Evolutionary conservation across 2,888 invertebrate species (phyloP).

Genomic region (Acrobasis suavella): DNA sequence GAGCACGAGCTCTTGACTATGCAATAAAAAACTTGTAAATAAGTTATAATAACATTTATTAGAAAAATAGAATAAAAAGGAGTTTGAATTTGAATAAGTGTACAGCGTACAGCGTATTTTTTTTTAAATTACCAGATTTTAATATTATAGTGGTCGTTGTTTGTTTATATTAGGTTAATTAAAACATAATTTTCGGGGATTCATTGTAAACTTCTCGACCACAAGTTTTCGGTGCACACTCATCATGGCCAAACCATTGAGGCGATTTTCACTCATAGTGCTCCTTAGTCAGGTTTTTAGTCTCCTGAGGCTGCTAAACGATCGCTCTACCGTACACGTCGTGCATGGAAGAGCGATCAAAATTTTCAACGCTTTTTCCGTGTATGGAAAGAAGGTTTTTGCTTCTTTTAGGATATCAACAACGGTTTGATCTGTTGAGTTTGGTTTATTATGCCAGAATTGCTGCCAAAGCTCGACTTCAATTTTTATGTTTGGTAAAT

Average conservation of each 20-base stretch:
- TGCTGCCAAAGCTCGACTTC: slow-evolving; percentile 29
- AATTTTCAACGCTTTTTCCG: slow-evolving; percentile 29
- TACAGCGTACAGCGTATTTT: too few relatives aligned
- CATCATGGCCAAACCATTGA: slow-evolving; percentile 21
- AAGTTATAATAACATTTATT: too few relatives aligned
- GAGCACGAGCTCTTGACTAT: too few relatives aligned
- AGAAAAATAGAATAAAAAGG: too few relatives aligned
- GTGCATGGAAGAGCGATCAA: slow-evolving; percentile 24
- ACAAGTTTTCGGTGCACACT: neutral
- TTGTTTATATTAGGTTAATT: too few relatives aligned
- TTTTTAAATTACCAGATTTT: too few relatives aligned
- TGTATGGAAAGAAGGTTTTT: slow-evolving; percentile 28
- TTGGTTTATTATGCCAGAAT: slow-evolving; percentile 27
- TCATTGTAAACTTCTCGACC: too few relatives aligned
- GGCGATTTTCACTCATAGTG: slow-evolving; percentile 30
- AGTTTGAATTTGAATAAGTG: too few relatives aligned
- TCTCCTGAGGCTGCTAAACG: slow-evolving; percentile 27
- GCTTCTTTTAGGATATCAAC: slow-evolving; percentile 21
- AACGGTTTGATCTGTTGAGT: slow-evolving; percentile 28
- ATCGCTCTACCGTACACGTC: slow-evolving; percentile 26
- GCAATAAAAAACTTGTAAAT: too few relatives aligned
- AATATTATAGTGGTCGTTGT: too few relatives aligned
- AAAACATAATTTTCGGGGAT: too few relatives aligned
- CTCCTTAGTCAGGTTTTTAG: slow-evolving; percentile 31
- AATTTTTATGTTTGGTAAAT: slow-evolving; percentile 23